Evolutionary conservation across 2,113 vertebrate genomes (phyloP).

Genomic region (Phylloscopus whistleri): DNA sequence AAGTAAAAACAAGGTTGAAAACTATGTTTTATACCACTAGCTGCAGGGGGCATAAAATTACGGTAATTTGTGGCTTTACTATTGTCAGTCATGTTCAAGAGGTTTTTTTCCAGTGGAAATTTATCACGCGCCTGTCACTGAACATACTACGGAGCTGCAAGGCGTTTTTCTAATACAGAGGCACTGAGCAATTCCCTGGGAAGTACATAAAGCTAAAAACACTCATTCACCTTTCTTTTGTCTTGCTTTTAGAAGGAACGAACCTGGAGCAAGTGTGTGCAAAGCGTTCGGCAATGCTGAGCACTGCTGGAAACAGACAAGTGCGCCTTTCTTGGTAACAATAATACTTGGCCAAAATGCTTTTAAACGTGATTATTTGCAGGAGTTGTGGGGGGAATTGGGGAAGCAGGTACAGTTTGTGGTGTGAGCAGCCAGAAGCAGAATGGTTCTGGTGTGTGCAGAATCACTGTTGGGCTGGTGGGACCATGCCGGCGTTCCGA

Average conservation of each 20-base stretch:
- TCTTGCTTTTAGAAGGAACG: neutral
- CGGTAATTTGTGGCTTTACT: conserved; percentile 72
- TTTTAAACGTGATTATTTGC: neutral
- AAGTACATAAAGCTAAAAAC: conserved; percentile 32
- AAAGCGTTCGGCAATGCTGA: neutral
- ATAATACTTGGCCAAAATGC: neutral
- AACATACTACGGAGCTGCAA: conserved; percentile 30
- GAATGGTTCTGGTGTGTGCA: no score
- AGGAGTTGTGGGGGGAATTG: neutral
- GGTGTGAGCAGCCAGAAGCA: accelerated
- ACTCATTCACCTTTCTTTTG: conserved; percentile 1
- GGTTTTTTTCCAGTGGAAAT: conserved; percentile 67
- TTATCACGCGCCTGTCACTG: conserved; percentile 34
- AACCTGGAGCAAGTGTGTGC: neutral
- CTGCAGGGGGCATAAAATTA: conserved; percentile 73
- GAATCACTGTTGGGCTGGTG: neutral
- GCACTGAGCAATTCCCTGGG: conserved; percentile 34
- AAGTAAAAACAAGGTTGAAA: conserved; percentile 71
- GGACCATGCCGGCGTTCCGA: accelerated
- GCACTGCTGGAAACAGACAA: neutral
- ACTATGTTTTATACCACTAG: conserved; percentile 59
- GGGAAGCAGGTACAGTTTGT: neutral
- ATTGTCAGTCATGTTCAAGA: conserved; percentile 51
- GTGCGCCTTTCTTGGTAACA: neutral
- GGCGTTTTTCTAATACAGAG: conserved; percentile 8